These are phyloP conservation scores for Xerus inauris DNA, from an alignment of 2,113 vertebrate species.

Conservation along the genomic window DNA sequence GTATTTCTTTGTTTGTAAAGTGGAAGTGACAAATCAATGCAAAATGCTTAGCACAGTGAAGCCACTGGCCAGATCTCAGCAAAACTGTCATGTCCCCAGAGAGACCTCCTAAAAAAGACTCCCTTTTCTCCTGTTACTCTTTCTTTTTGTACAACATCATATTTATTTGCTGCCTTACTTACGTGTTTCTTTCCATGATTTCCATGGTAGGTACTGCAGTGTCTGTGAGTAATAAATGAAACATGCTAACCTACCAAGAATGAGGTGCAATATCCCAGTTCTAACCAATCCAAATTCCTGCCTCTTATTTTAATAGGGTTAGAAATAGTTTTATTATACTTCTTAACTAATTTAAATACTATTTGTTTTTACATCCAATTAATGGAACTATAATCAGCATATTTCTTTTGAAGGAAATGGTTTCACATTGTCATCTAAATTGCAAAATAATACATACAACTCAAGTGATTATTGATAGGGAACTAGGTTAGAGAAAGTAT, in stretches of 20 bases:
- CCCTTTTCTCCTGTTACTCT: neutral
- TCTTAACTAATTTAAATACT: neutral
- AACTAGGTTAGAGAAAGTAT: neutral
- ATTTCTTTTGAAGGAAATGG: neutral
- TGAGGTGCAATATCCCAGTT: neutral
- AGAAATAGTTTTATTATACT: neutral
- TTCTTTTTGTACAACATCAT: neutral
- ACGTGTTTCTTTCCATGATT: neutral
- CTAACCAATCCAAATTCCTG: neutral
- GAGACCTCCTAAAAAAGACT: neutral
- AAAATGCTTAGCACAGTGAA: neutral
- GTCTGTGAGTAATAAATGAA: constrained; percentile 3
- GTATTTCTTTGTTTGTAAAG: neutral
- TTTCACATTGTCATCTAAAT: constrained; percentile 29
- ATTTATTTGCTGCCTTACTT: neutral
- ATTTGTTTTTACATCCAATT: neutral
- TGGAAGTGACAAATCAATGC: neutral
- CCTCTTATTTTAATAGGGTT: neutral
- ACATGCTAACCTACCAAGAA: neutral
- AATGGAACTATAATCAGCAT: neutral
- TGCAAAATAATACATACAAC: neutral
- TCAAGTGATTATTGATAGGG: neutral
- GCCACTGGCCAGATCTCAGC: neutral
- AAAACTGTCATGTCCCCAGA: neutral
- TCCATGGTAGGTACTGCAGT: neutral